Base-by-base conservation (phyloP, 2,888 invertebrate genomes). In the Chymomyza procnemis region DNA sequence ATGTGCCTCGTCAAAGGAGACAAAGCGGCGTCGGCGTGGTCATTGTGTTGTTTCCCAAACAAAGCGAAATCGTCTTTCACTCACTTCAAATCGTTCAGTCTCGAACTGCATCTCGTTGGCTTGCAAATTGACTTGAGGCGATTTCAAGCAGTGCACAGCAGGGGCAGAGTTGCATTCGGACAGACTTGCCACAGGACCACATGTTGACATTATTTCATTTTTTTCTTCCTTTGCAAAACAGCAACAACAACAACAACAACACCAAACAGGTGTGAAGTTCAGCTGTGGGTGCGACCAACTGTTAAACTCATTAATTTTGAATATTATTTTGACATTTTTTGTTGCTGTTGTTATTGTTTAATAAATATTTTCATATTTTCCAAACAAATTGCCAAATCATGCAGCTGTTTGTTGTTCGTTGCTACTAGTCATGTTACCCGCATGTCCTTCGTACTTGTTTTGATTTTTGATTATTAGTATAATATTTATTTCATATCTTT, bases 251-350 rank as follows among this genome's bases (percentile, higher is more conserved):
- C 18, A 21, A 54, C 14, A 21, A 52, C 52, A 2, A 21, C 19
- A 18, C 2, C 52, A 26, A 70, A 82, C 81, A 82, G 81, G 87
- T 82, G 81, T 82, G 87, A 82, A 82, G 67, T 67, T 52, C 54
- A 61, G 62, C 69, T 81, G 81, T 81, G 81, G 87, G 87, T 87
- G 81, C 87, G 81, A 76, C 61, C 56, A 66, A 66, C 62, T 61
- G 62, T 68, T 60, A 63, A 30, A 59, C 80, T 46, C 81, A 82
- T 82, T 82, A 85, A 82, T 82, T 85, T 87, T 87, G 73, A 82
- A 87, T 85, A 87, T 85, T 82, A 85, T 87, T 82, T 87, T 82
- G 81, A 78, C 87, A 85, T 26, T 26, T 26, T 26, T 26, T 26
- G 26, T 26, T 26, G 83, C 55, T 85, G 56, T 41, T 65, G 60